phyloP scores from a whole-genome alignment of 2,113 vertebrate genomes.

The Rhabdornis inornatus region DNA sequence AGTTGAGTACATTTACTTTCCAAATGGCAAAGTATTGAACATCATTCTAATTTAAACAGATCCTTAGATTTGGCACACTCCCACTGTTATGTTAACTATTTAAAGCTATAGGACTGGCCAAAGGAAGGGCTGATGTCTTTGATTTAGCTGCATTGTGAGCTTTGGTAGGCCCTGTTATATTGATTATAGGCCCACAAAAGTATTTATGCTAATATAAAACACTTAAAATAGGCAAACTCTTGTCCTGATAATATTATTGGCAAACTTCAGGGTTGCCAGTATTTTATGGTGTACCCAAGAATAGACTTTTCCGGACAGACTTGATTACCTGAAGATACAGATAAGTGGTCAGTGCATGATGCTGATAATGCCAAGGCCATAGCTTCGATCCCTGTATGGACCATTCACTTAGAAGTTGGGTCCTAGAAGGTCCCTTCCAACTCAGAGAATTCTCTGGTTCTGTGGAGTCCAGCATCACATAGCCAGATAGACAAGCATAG shows the following conservation, averaged over 20 bases:
- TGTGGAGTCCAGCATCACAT: not conserved
- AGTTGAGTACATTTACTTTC: not conserved
- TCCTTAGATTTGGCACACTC: not conserved
- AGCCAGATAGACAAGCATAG: not conserved
- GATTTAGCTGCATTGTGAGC: not conserved
- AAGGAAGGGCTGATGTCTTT: not conserved
- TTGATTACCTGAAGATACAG: not conserved
- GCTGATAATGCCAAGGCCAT: accelerated
- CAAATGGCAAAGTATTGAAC: not conserved
- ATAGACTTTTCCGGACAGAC: not conserved
- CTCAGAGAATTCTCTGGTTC: not conserved
- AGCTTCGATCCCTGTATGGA: accelerated
- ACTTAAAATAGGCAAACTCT: not conserved
- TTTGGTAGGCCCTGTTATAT: not conserved
- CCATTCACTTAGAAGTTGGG: not conserved
- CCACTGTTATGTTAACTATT: not conserved
- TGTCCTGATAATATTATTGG: not conserved
- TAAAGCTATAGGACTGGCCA: not conserved
- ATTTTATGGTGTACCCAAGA: not conserved
- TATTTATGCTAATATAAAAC: not conserved
- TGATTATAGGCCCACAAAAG: not conserved
- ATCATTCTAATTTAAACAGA: not conserved
- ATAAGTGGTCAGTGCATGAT: not conserved
- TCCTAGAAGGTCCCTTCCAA: not conserved
- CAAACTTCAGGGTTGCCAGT: not conserved